Evolutionary conservation across 2,797 vertebrate genomes (phyloP).

Genomic region (Alexandromys oeconomus): DNA sequence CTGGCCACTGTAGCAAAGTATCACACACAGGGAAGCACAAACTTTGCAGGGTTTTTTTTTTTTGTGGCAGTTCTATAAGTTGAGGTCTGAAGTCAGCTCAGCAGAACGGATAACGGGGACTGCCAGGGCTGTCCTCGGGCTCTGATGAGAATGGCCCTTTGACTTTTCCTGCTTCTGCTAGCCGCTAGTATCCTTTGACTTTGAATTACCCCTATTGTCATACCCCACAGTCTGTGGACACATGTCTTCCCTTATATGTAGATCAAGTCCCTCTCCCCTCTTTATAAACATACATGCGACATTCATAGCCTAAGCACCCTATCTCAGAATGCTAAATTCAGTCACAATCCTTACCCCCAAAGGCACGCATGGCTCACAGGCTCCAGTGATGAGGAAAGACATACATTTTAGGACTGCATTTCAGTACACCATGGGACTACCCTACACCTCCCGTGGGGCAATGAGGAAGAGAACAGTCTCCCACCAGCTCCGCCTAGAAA

Average conservation of each 20-base stretch:
- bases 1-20: neutral
- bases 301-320: neutral
- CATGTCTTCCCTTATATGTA: neutral
- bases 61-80: neutral
- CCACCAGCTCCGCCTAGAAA: neutral
- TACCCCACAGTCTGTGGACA: neutral
- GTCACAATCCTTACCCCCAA: fast-evolving
- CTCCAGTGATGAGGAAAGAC: neutral
- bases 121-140: neutral
- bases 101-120: neutral
- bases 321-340: neutral
- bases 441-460: neutral
- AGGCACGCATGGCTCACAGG: neutral
- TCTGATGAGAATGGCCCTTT: too few relatives aligned
- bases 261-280: neutral
- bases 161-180: neutral
- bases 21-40: neutral
- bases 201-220: too few relatives aligned
- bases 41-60: neutral
- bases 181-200: neutral
- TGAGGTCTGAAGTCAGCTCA: neutral
- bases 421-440: neutral
- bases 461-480: neutral
- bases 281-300: neutral
- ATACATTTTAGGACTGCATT: neutral